Evolutionary conservation across 2,888 invertebrate species (phyloP).

Genomic region (Rhagium mordax): DNA sequence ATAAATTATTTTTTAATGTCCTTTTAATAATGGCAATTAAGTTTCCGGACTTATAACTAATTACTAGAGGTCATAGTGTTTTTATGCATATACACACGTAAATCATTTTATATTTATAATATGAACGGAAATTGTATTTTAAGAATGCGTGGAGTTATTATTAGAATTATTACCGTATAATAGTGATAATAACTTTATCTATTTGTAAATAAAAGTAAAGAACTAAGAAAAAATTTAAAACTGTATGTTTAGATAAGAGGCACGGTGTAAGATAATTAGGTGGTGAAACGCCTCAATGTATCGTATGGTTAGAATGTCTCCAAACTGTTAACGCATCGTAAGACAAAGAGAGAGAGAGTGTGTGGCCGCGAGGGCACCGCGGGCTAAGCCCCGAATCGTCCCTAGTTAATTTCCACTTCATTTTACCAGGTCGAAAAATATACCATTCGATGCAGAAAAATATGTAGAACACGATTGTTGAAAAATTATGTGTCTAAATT

Average conservation of each 20-base stretch:
- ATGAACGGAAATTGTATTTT: neutral
- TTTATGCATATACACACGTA: neutral
- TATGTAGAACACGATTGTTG: no score
- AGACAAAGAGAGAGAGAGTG: no score
- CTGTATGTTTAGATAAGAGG: neutral
- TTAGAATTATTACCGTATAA: neutral
- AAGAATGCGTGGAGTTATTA: neutral
- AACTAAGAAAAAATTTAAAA: neutral
- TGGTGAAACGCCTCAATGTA: no score
- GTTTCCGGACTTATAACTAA: neutral
- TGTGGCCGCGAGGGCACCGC: no score
- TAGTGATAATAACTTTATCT: neutral
- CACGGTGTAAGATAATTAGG: no score
- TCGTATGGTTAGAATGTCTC: no score
- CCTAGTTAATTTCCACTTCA: no score
- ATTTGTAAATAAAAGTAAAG: neutral
- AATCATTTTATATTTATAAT: neutral
- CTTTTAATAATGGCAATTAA: slow-evolving; percentile 5
- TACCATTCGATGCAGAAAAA: no score
- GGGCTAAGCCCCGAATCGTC: no score
- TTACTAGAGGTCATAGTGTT: neutral
- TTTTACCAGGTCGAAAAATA: no score
- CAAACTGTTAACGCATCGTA: no score
- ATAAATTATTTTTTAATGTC: slow-evolving; percentile 4
- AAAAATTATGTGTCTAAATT: no score